Evolutionary conservation across 2,113 vertebrate genomes (phyloP), one percentile per base, ranked within the genome.

Genomic region (Bubalus kerabau): DNA sequence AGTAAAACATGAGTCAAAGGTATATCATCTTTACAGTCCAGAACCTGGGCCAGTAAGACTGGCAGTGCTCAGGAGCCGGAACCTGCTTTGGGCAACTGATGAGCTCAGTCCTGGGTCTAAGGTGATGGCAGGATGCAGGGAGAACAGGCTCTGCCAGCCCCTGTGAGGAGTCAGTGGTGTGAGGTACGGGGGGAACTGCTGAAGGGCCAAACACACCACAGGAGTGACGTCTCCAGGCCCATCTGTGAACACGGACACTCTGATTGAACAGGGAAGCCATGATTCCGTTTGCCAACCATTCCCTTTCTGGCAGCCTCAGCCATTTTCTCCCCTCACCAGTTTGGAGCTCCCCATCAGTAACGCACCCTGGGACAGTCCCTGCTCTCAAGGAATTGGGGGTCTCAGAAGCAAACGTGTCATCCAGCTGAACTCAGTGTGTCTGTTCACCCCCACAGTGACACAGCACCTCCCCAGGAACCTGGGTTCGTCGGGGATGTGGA

Each of bases 1-100:
- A 87, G 57, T 56, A 89, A 67, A 84, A 67, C 14, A 80, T 98
- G 98, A 98, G 94, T 98, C 97, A 98, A 97, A 81, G 91, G 40
- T 97, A 36, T 30, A 93, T 91, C 93, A 82, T 28, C 36, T 16
- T 80, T n/a, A 94, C 67, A 36, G 30, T 32, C 56, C 46, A 76
- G 90, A 71, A 95, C 80, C 62, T 15, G 46, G 43, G 84, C 71
- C 54, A 12, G 80, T 8, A 62, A 81, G 91, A 48, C 0, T n/a
- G 71, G 62, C 56, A 32, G 46, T 17, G 2, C 54, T 82, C 21
- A 5, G 56, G 48, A 86, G 80, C 16, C 1, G 6, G 50, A 64
- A 83, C 23, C 82, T 94, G 56, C 59, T 92, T 13, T 7, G 21
- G 48, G 91, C 9, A 36, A 21, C 74, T 85, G 59, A 82, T 5